Percentiles rank a stretch among this genome's conserved stretches.
phyloP scores from a whole-genome alignment of 2,113 vertebrate genomes.

The Jacana jacana region DNA sequence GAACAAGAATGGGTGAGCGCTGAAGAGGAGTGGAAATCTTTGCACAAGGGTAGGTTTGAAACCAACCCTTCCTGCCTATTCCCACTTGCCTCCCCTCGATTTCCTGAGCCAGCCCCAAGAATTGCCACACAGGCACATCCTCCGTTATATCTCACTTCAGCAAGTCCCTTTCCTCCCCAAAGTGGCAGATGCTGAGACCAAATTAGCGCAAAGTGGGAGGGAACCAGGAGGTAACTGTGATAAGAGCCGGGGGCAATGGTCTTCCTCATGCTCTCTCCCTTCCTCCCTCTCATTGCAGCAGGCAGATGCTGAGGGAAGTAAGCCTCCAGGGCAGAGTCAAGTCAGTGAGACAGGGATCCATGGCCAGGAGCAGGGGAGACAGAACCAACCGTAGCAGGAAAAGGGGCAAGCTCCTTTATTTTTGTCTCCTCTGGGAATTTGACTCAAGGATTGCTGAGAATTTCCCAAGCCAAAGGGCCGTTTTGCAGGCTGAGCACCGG shows the following conservation, averaged over 20 bases:
- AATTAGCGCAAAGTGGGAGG: conserved; percentile 31
- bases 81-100: conserved; percentile 41
- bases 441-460: conserved; percentile 31
- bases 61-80: conserved; percentile 34
- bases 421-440: conserved; percentile 40
- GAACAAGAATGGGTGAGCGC: background rate
- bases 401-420: conserved; percentile 36
- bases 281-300: background rate
- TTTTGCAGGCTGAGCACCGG: conserved; percentile 45
- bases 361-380: background rate
- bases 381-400: background rate
- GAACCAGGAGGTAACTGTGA: conserved; percentile 19
- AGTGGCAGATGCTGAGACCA: conserved; percentile 33
- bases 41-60: background rate
- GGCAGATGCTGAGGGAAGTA: background rate
- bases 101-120: conserved; percentile 2
- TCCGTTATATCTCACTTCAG: conserved; percentile 36
- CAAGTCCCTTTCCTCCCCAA: conserved; percentile 45
- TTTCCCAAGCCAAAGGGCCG: conserved; percentile 6
- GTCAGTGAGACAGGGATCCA: background rate
- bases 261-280: background rate
- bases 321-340: background rate
- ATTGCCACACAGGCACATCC: conserved; percentile 9
- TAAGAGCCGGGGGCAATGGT: conserved; percentile 28
- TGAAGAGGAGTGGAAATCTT: background rate